phyloP scores from a whole-genome alignment of 2,797 vertebrate genomes.

The Ptychadena robeensis region DNA sequence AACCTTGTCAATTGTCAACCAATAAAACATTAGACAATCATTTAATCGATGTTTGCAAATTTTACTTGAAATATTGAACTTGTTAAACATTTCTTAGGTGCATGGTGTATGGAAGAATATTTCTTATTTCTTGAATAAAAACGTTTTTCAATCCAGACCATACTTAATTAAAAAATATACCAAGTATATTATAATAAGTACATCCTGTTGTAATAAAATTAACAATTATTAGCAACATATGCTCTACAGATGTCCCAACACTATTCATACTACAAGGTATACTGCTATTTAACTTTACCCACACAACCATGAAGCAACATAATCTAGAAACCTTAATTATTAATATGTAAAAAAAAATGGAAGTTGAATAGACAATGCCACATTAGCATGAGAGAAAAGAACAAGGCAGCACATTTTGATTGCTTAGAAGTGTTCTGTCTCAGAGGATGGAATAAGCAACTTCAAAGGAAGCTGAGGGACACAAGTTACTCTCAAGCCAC shows the following conservation, averaged over 20 bases:
- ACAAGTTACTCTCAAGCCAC: neutral
- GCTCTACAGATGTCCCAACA: neutral
- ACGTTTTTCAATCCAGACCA: too few relatives aligned
- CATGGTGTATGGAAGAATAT: too few relatives aligned
- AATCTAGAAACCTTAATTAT: neutral
- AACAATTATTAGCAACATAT: neutral
- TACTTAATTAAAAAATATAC: too few relatives aligned
- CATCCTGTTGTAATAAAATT: neutral
- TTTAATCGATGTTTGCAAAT: too few relatives aligned
- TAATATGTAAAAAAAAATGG: neutral
- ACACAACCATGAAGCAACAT: neutral
- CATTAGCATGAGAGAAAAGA: neutral
- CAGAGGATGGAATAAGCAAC: neutral
- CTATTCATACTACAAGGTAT: neutral
- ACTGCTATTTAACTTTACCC: neutral
- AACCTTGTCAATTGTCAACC: too few relatives aligned
- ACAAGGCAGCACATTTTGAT: neutral
- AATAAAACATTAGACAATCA: too few relatives aligned
- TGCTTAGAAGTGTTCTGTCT: neutral
- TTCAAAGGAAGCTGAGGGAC: neutral
- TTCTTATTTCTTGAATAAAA: too few relatives aligned
- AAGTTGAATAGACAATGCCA: neutral
- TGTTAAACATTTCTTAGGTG: too few relatives aligned
- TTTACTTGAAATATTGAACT: too few relatives aligned
- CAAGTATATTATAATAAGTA: too few relatives aligned